Conservation (phyloP, 1,140 invertebrate genomes). For the Nephotettix cincticeps region DNA sequence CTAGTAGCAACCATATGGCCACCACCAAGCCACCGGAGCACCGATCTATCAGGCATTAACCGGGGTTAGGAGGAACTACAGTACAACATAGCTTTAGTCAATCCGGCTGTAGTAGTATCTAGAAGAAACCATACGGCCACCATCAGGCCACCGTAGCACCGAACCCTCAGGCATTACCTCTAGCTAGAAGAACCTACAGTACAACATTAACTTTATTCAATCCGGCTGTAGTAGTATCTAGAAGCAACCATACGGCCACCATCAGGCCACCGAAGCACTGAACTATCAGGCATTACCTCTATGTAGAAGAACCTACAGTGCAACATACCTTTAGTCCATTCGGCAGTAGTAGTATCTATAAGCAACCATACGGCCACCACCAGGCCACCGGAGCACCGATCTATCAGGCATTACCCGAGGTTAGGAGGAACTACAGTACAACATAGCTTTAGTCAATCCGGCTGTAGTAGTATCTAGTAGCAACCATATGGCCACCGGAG, state of each 20-base stretch:
- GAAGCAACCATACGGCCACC: neutral
- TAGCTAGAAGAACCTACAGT: too few species aligned
- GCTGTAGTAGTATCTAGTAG: too few species aligned
- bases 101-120: slow-evolving; percentile 50
- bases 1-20: slow-evolving; percentile 19
- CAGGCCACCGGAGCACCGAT: neutral
- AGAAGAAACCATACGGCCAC: slow-evolving; percentile 13
- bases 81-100: slow-evolving; percentile 38
- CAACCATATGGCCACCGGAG: too few species aligned
- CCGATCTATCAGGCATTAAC: slow-evolving; percentile 27
- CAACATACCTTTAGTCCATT: too few species aligned
- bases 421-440: too few species aligned
- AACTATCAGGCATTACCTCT: neutral
- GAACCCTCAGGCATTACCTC: slow-evolving; percentile 20
- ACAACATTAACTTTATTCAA: neutral
- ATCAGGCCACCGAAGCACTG: neutral
- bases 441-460: too few species aligned
- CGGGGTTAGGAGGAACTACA: neutral
- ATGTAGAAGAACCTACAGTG: too few species aligned
- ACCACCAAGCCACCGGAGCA: slow-evolving; percentile 15
- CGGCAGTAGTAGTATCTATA: too few species aligned
- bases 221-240: neutral
- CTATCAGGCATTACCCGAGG: neutral
- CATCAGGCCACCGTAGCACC: slow-evolving; percentile 9
- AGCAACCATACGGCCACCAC: neutral